Conservation (phyloP, 2,113 vertebrate species). For the Riparia riparia region DNA sequence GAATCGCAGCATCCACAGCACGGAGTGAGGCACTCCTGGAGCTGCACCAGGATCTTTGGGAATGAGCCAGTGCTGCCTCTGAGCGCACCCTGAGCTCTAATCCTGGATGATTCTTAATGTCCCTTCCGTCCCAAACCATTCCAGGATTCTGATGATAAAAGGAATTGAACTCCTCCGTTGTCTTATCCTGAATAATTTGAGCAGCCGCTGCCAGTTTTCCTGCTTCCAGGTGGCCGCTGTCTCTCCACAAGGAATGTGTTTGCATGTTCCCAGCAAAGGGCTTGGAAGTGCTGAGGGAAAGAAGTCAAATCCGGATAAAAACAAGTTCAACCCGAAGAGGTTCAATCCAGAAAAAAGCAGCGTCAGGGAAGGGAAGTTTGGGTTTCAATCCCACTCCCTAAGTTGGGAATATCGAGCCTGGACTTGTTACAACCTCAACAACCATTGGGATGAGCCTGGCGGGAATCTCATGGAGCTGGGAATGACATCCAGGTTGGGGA, state of each 20-base stretch:
- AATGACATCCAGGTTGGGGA: neutral
- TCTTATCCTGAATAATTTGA: neutral
- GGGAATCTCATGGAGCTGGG: neutral
- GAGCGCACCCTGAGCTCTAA: fast-evolving
- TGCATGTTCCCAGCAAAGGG: neutral
- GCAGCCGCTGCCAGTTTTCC: neutral
- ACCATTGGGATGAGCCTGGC: neutral
- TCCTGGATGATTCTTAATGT: too few species aligned
- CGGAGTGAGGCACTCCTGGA: fast-evolving
- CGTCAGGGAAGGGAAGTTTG: neutral
- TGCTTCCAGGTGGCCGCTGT: neutral
- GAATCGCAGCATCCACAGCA: neutral
- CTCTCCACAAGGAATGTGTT: neutral
- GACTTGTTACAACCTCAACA: neutral
- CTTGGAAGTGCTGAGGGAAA: neutral
- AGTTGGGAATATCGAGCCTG: neutral
- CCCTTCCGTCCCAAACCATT: neutral
- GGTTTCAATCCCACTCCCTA: neutral
- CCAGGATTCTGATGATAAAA: neutral
- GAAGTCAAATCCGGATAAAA: neutral
- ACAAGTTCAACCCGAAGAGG: neutral
- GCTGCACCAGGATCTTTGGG: neutral
- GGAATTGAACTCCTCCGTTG: fast-evolving
- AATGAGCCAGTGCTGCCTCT: fast-evolving
- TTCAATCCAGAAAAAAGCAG: neutral